Conservation (phyloP, 37 sponge, comb jelly and placozoan genomes). For the Corticium candelabrum region DNA sequence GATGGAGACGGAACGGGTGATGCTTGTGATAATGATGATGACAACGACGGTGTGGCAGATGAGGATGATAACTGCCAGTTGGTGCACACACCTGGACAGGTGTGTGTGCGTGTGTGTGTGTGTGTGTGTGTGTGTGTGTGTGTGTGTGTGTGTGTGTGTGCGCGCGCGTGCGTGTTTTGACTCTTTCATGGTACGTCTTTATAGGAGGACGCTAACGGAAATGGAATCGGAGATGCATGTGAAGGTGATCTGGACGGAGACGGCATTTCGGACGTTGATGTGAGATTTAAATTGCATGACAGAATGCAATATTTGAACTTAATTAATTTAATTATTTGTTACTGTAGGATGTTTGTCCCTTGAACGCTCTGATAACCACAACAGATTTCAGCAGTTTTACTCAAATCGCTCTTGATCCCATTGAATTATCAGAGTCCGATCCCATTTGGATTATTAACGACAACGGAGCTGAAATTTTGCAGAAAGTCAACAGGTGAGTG, state of each 20-base stretch:
- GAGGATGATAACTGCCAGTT: neutral
- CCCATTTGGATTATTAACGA: neutral
- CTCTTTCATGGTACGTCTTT: no score
- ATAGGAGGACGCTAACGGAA: slow-evolving; percentile 41
- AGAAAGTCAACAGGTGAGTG: neutral
- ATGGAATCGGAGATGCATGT: slow-evolving; percentile 74
- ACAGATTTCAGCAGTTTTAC: neutral
- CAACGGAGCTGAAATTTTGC: slow-evolving; percentile 5
- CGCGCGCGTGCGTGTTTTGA: neutral
- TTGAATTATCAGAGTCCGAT: neutral
- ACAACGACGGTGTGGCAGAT: neutral
- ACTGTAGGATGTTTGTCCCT: slow-evolving; percentile 1
- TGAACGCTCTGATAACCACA: neutral
- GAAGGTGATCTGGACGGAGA: slow-evolving; percentile 38
- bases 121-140: slow-evolving; percentile 5
- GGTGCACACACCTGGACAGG: neutral
- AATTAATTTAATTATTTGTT: neutral
- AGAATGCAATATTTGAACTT: no score
- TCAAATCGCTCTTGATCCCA: slow-evolving; percentile 7
- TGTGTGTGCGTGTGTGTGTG: neutral
- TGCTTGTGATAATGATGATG: slow-evolving; percentile 61
- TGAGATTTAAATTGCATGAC: neutral
- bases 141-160: neutral
- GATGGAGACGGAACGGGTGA: slow-evolving; percentile 83
- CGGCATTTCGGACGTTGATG: neutral